Evolutionary conservation across 2,113 vertebrate species (phyloP).

Genomic region (Sapajus apella): DNA sequence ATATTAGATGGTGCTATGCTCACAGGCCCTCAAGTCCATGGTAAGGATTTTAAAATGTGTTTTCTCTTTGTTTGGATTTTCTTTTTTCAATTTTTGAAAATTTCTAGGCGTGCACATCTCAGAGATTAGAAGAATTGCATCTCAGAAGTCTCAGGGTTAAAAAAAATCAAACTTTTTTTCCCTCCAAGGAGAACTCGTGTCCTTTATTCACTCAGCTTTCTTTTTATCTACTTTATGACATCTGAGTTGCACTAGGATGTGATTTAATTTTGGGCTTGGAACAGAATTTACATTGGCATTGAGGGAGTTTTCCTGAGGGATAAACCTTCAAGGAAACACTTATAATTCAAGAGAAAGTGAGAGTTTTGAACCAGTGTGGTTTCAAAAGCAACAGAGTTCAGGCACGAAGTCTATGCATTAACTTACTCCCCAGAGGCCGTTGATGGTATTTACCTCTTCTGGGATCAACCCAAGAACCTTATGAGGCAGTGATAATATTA

Average conservation of each 20-base stretch:
- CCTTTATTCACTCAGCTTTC: conserved; percentile 42
- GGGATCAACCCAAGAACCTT: neutral
- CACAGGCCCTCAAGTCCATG: neutral
- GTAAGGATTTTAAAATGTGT: conserved; percentile 28
- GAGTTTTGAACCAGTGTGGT: conserved; percentile 17
- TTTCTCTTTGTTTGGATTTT: neutral
- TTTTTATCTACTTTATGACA: conserved; percentile 59
- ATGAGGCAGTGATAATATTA: neutral
- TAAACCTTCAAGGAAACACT: conserved; percentile 54
- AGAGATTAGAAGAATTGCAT: conserved; percentile 34
- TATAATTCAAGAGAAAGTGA: conserved; percentile 51
- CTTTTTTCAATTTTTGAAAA: neutral
- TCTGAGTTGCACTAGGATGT: conserved; percentile 31
- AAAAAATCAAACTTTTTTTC: neutral
- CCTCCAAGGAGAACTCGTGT: conserved; percentile 8
- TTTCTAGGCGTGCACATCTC: neutral
- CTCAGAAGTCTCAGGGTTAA: conserved; percentile 18
- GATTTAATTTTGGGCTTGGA: conserved; percentile 63
- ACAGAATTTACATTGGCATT: conserved; percentile 56
- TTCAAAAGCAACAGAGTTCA: neutral
- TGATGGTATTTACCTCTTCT: neutral
- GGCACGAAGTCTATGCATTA: neutral
- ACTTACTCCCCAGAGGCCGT: neutral
- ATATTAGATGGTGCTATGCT: neutral
- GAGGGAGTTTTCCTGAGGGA: conserved; percentile 54